Conservation (phyloP, 2,797 vertebrate species). For the Rhynchonycteris naso region DNA sequence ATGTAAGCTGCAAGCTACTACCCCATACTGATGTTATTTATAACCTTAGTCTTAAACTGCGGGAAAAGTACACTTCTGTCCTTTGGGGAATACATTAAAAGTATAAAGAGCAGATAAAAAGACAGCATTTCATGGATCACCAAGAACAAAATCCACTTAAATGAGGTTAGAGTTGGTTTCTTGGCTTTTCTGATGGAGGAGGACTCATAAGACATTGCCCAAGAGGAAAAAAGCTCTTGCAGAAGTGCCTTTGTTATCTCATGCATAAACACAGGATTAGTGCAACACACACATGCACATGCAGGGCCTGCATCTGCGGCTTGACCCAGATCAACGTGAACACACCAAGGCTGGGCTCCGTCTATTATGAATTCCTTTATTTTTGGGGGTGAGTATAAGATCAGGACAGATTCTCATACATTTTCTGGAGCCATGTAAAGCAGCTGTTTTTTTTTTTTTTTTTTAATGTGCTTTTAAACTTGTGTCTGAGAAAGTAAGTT, state of each 20-base stretch:
- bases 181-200: constrained; percentile 88
- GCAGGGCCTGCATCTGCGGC: constrained; percentile 61
- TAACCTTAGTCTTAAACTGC: constrained; percentile 94
- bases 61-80: constrained; percentile 91
- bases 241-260: constrained; percentile 88
- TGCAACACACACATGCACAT: constrained; percentile 83
- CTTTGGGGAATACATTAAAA: constrained; percentile 97
- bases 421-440: constrained; percentile 12
- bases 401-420: constrained; percentile 53
- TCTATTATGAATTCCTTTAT: constrained; percentile 58
- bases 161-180: constrained; percentile 93
- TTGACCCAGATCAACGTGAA: constrained; percentile 81
- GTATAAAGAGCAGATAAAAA: constrained; percentile 95
- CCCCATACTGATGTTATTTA: constrained; percentile 95
- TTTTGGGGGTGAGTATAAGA: background rate
- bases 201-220: constrained; percentile 88
- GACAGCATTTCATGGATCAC: constrained; percentile 98
- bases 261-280: constrained; percentile 88
- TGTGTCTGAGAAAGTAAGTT: background rate
- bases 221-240: constrained; percentile 89
- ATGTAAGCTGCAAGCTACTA: constrained; percentile 90
- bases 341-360: constrained; percentile 79
- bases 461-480: background rate
- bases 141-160: constrained; percentile 95
- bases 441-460: background rate